Base-by-base conservation (phyloP, 2,888 invertebrate genomes). In the Hyppa rectilinea region DNA sequence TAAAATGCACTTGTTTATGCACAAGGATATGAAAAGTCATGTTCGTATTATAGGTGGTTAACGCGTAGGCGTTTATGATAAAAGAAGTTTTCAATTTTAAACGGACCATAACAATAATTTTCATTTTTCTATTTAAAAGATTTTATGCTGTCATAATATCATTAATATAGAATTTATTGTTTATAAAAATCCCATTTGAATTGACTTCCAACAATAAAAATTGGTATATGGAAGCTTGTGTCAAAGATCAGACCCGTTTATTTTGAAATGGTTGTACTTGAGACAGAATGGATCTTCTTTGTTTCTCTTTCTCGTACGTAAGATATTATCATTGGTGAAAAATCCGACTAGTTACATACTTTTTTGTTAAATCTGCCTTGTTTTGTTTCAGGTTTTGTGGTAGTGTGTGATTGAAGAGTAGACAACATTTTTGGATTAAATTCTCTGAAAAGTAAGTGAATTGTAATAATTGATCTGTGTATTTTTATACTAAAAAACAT, bases 331-430 rank as follows among this genome's bases (percentile, higher is more conserved):
- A n/a, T 34, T 52, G 17, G 7, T 49, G n/a, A 38, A 71, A 31
- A 47, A 14, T 53, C 17, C 26, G 14, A 34, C 1, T 4, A 17
- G 17, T n/a, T 50, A 17, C 29, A 34, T 47, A 10, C 9, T n/a
- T 49, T n/a, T 49, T 34, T 36, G 2, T 36, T 71, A 38, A 53
- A 45, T 34, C 10, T 47, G 0, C 14, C 3, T 34, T 43, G 2
- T 67, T 43, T 82, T 81, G 66, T 79, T 79, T 64, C 78, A 79
- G 78, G 52, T 67, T 52, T 58, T 53, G 56, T 67, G 53, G 34
- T 62, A 61, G 17, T 38, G 40, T 58, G 60, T 76, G 55, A 67
- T 45, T 36, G 23, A 60, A 67, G 9, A 52, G 20, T 31, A 56
- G 23, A 38, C 29, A 31, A n/a, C 10, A 29, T 17, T 34, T 38